phyloP scores from a whole-genome alignment of 2,113 vertebrate species.

The Cairina moschata region DNA sequence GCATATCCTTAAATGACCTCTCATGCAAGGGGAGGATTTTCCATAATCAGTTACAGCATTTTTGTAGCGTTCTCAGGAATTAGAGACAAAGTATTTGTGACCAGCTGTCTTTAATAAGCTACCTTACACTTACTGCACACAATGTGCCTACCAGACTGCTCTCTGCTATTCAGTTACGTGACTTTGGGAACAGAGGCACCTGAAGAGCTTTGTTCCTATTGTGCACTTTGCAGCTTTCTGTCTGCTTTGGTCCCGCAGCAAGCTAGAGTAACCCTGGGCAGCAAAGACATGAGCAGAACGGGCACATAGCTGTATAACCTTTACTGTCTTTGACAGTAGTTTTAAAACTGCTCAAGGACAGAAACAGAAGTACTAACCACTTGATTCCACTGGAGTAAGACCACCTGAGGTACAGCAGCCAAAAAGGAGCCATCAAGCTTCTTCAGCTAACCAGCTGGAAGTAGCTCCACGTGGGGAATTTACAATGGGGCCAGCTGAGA shows the following conservation, averaged over 20 bases:
- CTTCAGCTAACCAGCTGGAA: neutral
- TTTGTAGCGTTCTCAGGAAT: neutral
- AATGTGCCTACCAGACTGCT: neutral
- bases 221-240: neutral
- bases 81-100: neutral
- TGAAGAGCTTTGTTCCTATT: neutral
- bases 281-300: neutral
- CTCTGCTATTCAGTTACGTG: neutral
- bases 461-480: neutral
- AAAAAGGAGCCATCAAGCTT: neutral
- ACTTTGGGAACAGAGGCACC: neutral
- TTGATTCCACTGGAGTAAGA: neutral
- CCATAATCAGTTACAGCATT: slow-evolving; percentile 51
- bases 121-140: neutral
- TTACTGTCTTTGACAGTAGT: neutral
- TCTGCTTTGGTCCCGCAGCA: neutral
- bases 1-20: slow-evolving; percentile 76
- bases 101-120: neutral
- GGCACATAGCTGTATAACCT: neutral
- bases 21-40: slow-evolving; percentile 46
- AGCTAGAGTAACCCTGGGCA: neutral
- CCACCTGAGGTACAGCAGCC: neutral
- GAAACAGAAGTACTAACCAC: neutral
- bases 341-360: neutral
- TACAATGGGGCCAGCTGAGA: neutral